Evolutionary conservation across 2,113 vertebrate genomes (phyloP).

Genomic region (Zootoca vivipara): DNA sequence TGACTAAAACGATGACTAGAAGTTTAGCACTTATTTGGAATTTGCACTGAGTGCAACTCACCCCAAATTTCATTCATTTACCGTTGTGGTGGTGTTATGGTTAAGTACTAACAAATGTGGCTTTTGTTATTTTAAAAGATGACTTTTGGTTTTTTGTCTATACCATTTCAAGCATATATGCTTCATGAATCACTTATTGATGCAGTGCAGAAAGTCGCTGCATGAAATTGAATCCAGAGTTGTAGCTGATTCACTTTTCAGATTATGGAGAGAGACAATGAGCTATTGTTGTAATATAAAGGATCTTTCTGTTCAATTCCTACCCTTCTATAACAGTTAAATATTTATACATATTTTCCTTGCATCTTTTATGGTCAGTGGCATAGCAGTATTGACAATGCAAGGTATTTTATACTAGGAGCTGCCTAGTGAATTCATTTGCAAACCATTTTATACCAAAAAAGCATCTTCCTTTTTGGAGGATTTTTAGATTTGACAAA

Average conservation of each 20-base stretch:
- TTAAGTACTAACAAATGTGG: not conserved
- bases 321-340: not conserved
- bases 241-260: not conserved
- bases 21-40: not conserved
- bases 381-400: too few species aligned
- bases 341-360: not conserved
- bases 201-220: too few species aligned
- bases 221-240: too few species aligned
- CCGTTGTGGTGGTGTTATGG: not conserved
- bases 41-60: not conserved
- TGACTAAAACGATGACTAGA: not conserved
- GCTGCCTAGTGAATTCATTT: too few species aligned
- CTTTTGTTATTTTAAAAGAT: not conserved
- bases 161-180: too few species aligned
- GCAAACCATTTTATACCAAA: too few species aligned
- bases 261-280: not conserved
- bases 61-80: not conserved
- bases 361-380: too few species aligned
- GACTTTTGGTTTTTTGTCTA: not conserved
- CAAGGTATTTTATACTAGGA: too few species aligned
- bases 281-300: not conserved
- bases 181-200: too few species aligned
- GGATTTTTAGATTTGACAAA: too few species aligned
- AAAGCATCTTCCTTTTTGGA: too few species aligned
- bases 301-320: not conserved